phyloP scores from a whole-genome alignment of 2,797 vertebrate genomes.

The Merluccius polli region DNA sequence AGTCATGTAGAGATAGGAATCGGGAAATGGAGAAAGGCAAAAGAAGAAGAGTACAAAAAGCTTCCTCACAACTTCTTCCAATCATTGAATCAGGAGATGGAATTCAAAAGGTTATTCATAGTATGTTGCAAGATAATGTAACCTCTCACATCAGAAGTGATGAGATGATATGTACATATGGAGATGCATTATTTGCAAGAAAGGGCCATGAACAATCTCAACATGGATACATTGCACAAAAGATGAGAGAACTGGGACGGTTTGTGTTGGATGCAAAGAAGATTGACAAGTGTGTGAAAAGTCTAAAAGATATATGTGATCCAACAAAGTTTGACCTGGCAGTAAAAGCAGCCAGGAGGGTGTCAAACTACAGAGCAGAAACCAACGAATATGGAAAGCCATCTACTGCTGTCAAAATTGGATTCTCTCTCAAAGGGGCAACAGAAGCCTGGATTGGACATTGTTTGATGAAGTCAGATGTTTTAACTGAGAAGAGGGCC shows the following conservation, averaged over 20 bases:
- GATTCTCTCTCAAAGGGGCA: slow-evolving; percentile 4
- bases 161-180: slow-evolving; percentile 22
- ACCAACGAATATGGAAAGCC: too few relatives aligned
- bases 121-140: slow-evolving; percentile 20
- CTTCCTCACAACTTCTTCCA: slow-evolving; percentile 16
- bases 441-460: slow-evolving; percentile 3
- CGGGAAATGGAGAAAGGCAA: neutral
- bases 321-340: neutral
- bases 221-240: neutral
- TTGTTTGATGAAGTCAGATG: slow-evolving; percentile 7
- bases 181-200: slow-evolving; percentile 15
- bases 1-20: slow-evolving; percentile 7
- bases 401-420: slow-evolving; percentile 18
- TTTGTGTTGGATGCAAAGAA: neutral
- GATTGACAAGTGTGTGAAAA: too few relatives aligned
- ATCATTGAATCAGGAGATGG: neutral
- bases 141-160: slow-evolving; percentile 17
- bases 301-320: too few relatives aligned
- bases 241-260: slow-evolving; percentile 15
- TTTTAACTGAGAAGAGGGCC: slow-evolving; percentile 7
- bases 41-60: neutral
- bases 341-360: neutral
- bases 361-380: too few relatives aligned
- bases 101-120: slow-evolving; percentile 18
- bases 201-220: slow-evolving; percentile 5